Evolutionary conservation across 2,797 vertebrate genomes (phyloP), one percentile per base, ranked within the genome.

Genomic region (Notoglanidium macrostoma): DNA sequence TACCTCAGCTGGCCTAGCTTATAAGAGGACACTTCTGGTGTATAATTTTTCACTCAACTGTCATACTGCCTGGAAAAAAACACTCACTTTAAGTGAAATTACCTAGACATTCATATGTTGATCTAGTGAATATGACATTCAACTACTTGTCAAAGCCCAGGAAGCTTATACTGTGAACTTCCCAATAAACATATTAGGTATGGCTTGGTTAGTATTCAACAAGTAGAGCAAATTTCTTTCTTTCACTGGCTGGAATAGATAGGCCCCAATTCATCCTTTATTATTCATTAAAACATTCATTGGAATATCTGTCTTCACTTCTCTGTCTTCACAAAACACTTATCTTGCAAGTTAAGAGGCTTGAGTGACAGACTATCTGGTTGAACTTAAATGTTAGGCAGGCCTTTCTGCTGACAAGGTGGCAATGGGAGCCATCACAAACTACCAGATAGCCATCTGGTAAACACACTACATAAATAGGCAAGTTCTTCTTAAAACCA

Each of bases 11-110:
- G 90, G 89, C 83, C 29, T 78, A 85, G 84, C 59, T 87, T 94
- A 93, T 92, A 95, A 95, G 92, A 91, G 92, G 94, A 95, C 92
- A 95, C 86, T 86, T 72, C 21, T 83, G 57, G 40, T 79, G 72
- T 86, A 46, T 23, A 32, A 67, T 11, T 26, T 40, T 76, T 87
- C 57, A 82, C 54, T 80, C 73, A 54, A 44, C 23, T 85, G 83
- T 57, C 55, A 57, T 72, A 26, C 21, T 67, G 40, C 49, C 61
- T 79, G 17, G 21, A 54, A 70, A 23, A 44, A 40, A 21, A 40
- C 5, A 51, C 2, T 44, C 26, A 3, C 26, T 51, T 79, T 35
- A 65, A 2, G 3, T n/a, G 19, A 40, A 14, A 12, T 57, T 59
- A 81, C 40, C 35, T 79, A 14, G 6, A n/a, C 17, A 29, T 21